Percentiles rank a stretch among this genome's conserved stretches.
Conservation (phyloP, 1,140 invertebrate genomes). For the Heliconius himera region DNA sequence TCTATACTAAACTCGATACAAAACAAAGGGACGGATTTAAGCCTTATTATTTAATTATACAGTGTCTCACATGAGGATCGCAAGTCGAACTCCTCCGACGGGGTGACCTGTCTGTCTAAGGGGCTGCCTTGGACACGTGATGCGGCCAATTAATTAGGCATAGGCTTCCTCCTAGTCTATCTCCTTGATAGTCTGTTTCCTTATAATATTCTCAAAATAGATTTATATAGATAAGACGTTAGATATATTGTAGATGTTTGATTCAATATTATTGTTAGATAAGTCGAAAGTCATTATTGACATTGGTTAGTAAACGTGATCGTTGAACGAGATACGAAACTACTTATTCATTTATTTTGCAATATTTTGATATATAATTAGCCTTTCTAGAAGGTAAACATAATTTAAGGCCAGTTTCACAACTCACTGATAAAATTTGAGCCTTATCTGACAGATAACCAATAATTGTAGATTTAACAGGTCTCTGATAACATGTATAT, state of each 20-base stretch:
- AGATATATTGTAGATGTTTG: neutral
- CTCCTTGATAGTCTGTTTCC: conserved; percentile 15
- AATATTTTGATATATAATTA: too few relatives aligned
- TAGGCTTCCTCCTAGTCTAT: conserved; percentile 37
- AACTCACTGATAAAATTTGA: too few relatives aligned
- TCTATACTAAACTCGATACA: conserved; percentile 30
- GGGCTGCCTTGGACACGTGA: conserved; percentile 58
- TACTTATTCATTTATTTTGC: too few relatives aligned
- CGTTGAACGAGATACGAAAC: too few relatives aligned
- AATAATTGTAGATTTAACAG: too few relatives aligned
- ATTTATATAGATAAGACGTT: neutral
- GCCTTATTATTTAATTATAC: conserved; percentile 75
- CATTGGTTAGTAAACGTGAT: too few relatives aligned
- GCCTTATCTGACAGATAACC: too few relatives aligned
- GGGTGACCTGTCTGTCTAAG: conserved; percentile 68
- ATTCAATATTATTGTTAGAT: neutral
- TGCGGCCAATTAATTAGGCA: conserved; percentile 71
- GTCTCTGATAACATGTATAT: too few relatives aligned
- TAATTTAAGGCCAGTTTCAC: too few relatives aligned
- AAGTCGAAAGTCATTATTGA: too few relatives aligned
- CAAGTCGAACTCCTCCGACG: conserved; percentile 54
- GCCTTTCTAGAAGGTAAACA: neutral
- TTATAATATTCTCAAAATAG: neutral
- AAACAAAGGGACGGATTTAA: conserved; percentile 60
- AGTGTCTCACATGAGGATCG: conserved; percentile 57